phyloP scores from a whole-genome alignment of 2,113 vertebrate species.

The Microtus ochrogaster region DNA sequence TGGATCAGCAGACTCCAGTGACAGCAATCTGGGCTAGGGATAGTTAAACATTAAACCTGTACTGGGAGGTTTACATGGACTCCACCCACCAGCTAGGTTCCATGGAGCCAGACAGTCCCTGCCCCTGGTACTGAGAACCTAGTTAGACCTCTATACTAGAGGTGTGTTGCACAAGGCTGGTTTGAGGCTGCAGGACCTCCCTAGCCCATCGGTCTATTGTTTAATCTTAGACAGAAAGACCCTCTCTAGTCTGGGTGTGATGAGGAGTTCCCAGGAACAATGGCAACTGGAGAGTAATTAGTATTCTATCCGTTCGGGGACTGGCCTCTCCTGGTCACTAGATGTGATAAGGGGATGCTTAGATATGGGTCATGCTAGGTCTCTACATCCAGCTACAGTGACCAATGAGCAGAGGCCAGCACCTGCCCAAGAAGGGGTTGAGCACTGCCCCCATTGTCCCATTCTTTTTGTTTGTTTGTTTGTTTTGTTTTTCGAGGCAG shows the following conservation, averaged over 20 bases:
- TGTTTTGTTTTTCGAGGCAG: too few species aligned
- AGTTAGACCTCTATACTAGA: neutral
- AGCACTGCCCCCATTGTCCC: neutral
- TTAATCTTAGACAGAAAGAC: neutral
- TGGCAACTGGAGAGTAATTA: neutral
- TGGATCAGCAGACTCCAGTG: neutral
- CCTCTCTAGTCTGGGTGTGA: neutral
- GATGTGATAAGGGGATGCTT: neutral
- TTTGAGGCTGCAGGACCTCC: neutral
- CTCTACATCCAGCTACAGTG: neutral
- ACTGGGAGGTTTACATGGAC: neutral
- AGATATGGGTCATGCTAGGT: neutral
- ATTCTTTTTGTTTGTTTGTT: too few species aligned
- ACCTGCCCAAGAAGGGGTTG: neutral
- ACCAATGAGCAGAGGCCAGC: neutral
- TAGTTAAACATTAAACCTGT: constrained; percentile 38
- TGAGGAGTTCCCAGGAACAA: neutral
- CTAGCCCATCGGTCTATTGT: neutral
- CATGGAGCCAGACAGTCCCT: neutral
- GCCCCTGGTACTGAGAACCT: neutral
- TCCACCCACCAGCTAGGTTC: neutral
- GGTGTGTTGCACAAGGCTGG: neutral
- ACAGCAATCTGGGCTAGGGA: neutral
- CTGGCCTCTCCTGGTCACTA: neutral
- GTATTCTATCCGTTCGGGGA: neutral